Conservation (phyloP, 2,797 vertebrate species). For the Acanthis flammea region DNA sequence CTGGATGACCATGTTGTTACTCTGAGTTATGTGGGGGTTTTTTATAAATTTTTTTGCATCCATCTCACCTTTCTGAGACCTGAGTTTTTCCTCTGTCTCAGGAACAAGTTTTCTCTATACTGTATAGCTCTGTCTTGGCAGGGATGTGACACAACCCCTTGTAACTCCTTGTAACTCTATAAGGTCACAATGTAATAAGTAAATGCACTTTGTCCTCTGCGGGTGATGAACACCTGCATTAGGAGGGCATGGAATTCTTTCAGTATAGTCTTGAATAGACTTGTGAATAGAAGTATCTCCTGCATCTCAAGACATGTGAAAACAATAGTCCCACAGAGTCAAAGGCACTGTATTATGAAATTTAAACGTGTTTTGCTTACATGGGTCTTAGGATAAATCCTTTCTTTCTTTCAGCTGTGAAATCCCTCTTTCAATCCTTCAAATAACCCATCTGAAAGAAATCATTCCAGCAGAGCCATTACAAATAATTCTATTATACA, state of each 20-base stretch:
- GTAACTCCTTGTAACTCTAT: constrained; percentile 26
- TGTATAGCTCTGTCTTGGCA: neutral
- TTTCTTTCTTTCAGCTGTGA: constrained; percentile 63
- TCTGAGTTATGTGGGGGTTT: neutral
- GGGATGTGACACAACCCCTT: neutral
- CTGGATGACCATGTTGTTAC: neutral
- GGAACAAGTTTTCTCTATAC: neutral
- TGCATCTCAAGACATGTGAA: constrained; percentile 43
- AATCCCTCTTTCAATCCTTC: constrained; percentile 51
- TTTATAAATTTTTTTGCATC: neutral
- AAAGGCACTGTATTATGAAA: constrained; percentile 40
- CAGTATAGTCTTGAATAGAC: constrained; percentile 32
- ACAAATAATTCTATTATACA: constrained; percentile 57
- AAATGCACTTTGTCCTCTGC: constrained; percentile 28
- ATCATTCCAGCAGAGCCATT: constrained; percentile 58
- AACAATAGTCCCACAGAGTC: constrained; percentile 53
- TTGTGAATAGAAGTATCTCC: constrained; percentile 52
- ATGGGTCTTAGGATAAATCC: constrained; percentile 54
- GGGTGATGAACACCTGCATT: constrained; percentile 55
- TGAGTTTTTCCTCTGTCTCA: neutral
- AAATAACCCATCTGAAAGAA: constrained; percentile 53
- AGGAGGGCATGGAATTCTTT: constrained; percentile 28
- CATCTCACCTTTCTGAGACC: neutral
- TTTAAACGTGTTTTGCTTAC: constrained; percentile 51
- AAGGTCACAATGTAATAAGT: constrained; percentile 49